These are phyloP conservation scores for Poecilia picta DNA, from an alignment of 2,797 vertebrate species.

Conservation along the genomic window DNA sequence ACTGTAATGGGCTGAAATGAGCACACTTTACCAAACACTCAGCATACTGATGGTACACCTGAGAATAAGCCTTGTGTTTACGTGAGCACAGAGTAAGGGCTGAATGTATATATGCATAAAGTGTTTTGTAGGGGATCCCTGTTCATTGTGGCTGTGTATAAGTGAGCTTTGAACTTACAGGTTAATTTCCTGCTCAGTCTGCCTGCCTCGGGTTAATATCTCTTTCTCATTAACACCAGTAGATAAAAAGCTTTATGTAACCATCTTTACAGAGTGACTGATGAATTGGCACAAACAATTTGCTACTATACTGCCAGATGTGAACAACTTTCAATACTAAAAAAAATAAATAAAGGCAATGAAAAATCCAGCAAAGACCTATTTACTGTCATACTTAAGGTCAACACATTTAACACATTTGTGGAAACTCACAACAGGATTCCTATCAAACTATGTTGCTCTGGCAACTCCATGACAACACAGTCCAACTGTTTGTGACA, in stretches of 20 bases:
- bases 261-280: background rate
- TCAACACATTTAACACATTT: background rate
- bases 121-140: slow-evolving; percentile 6
- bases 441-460: background rate
- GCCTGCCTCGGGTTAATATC: background rate
- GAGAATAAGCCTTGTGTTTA: slow-evolving; percentile 19
- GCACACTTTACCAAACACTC: slow-evolving; percentile 30
- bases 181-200: slow-evolving; percentile 32
- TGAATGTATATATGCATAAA: slow-evolving; percentile 3
- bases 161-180: slow-evolving; percentile 24
- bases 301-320: background rate
- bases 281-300: background rate
- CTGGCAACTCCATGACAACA: background rate
- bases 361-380: background rate
- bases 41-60: slow-evolving; percentile 49
- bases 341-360: background rate
- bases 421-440: background rate
- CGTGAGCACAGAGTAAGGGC: background rate
- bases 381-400: background rate
- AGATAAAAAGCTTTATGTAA: background rate
- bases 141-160: slow-evolving; percentile 29
- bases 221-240: background rate
- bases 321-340: background rate
- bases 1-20: slow-evolving; percentile 49
- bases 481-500: background rate